Evolutionary conservation across 2,888 invertebrate genomes (phyloP), one percentile per base, ranked within the genome.

Genomic region (Ophion ellenae): DNA sequence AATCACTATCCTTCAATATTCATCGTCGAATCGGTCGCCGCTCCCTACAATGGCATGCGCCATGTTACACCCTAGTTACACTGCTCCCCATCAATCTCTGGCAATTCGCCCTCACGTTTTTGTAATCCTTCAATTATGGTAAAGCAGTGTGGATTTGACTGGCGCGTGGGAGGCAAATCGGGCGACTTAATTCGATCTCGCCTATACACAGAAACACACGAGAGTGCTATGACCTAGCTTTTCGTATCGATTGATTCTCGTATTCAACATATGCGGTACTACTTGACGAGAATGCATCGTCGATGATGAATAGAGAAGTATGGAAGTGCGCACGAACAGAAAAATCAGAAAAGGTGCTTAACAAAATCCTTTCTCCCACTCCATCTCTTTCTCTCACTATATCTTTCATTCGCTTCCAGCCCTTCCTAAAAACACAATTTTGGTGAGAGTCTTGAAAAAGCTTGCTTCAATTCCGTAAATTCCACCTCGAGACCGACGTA

Each of bases 171-270:
- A 6, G n/a, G 14, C 14, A 77, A 66, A 20, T 9, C n/a, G 32
- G 76, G 28, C 28, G 53, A 77, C 45, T 79, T 57, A 73, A 80
- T 80, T 80, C 64, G 80, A 73, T 63, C 73, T 53, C n/a, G 40
- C n/a, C 17, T 63, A 80, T 36, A 61, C 14, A 47, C 14, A 47
- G 47, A 17, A 10, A 57, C 32, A 75, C 75, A 28, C 75, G 75
- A 81, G 77, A 81, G 81, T 84, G 73, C 84, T 81, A 84, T 84
- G 81, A 84, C 84, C 84, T 40, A 84, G 61, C 77, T 81, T 79
- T 53, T 61, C 67, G 71, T 84, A 84, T 84, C 67, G 84, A 84
- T 84, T 84, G 81, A 81, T 81, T 84, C 76, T 73, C 67, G 61
- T 45, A 63, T 74, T 80, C 47, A 74, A 61, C 69, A 66, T 66